Conservation (phyloP, 2,888 invertebrate species). For the Athalia rosae region DNA sequence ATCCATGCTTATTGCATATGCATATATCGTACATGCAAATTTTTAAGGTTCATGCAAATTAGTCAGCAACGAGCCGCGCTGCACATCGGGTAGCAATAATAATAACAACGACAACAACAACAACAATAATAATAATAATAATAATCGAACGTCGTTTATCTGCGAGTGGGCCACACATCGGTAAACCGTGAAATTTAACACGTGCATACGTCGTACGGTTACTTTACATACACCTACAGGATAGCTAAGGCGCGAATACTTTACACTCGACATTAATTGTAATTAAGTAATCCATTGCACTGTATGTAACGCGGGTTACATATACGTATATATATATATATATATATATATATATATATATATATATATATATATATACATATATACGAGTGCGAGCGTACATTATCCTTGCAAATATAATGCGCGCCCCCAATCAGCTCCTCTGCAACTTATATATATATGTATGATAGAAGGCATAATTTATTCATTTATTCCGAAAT, state of each 20-base stretch:
- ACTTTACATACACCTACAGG: slow-evolving; percentile 1
- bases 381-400: too few relatives aligned
- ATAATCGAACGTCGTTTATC: slow-evolving; percentile 23
- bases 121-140: background rate
- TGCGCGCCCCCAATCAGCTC: slow-evolving; percentile 48
- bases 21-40: too few relatives aligned
- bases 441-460: background rate
- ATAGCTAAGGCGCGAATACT: slow-evolving; percentile 54
- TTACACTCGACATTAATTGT: slow-evolving; percentile 72
- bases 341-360: too few relatives aligned
- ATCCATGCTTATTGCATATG: too few relatives aligned
- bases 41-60: background rate
- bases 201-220: background rate
- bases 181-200: slow-evolving; percentile 26
- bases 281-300: slow-evolving; percentile 68
- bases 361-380: too few relatives aligned
- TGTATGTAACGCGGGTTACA: too few relatives aligned
- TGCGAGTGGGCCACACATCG: background rate
- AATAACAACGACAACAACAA: background rate
- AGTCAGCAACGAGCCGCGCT: background rate
- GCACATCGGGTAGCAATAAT: background rate
- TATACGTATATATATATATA: too few relatives aligned
- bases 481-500: too few relatives aligned
- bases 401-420: slow-evolving; percentile 19
- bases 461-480: too few relatives aligned